These are phyloP conservation scores for Salvator merianae DNA, from an alignment of 2,113 vertebrate genomes.

Conservation along the genomic window DNA sequence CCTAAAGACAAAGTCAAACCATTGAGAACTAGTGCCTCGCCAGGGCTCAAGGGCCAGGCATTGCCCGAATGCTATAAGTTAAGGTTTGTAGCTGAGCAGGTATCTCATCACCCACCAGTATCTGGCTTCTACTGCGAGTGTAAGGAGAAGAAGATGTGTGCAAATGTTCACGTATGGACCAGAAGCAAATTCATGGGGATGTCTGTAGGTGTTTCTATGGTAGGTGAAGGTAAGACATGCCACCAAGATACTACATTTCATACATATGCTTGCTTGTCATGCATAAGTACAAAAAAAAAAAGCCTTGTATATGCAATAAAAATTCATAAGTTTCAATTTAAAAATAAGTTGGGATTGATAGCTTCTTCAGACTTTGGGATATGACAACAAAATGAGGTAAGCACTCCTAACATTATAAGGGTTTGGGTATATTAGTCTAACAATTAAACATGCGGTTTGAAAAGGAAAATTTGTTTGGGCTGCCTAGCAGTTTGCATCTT, in stretches of 20 bases:
- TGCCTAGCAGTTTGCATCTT: background rate
- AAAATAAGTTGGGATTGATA: background rate
- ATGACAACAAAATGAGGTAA: background rate
- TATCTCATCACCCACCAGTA: conserved; percentile 93
- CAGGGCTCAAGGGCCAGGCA: conserved; percentile 61
- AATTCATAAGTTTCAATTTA: rapidly evolving
- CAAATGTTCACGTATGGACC: conserved; percentile 93
- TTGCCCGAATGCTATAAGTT: conserved; percentile 80
- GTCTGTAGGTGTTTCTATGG: conserved; percentile 97
- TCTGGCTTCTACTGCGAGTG: conserved; percentile 98
- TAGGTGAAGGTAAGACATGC: conserved; percentile 90
- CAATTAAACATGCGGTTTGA: background rate
- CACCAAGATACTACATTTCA: background rate
- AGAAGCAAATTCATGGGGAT: conserved; percentile 99
- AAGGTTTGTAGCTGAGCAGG: conserved; percentile 92
- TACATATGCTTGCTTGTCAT: background rate
- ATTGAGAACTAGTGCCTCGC: conserved; percentile 67
- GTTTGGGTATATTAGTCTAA: background rate
- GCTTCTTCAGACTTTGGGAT: background rate
- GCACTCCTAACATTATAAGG: background rate
- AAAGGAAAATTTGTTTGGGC: background rate
- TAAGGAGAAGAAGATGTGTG: conserved; percentile 88
- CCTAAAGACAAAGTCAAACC: conserved; percentile 85
- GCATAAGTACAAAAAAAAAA: background rate
- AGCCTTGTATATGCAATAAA: background rate